These are phyloP conservation scores for Hyppa rectilinea DNA, from an alignment of 2,888 invertebrate species.

Conservation along the genomic window DNA sequence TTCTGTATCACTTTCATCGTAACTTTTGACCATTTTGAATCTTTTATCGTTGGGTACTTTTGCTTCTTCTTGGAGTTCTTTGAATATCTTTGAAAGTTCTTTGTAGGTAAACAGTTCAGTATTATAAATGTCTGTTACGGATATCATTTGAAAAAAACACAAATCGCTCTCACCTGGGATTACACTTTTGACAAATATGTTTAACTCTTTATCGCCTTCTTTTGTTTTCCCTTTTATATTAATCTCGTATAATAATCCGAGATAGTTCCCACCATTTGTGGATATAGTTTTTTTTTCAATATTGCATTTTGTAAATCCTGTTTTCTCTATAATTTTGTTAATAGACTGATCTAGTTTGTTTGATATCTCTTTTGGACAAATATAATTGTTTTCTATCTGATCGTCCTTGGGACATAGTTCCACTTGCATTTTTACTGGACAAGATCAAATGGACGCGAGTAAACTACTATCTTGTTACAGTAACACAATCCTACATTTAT, in stretches of 20 bases:
- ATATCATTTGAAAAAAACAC: constrained; percentile 60
- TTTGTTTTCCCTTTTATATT: constrained; percentile 73
- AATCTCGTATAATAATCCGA: constrained; percentile 73
- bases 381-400: constrained; percentile 6
- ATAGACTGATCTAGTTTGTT: constrained; percentile 60
- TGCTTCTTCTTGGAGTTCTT: constrained; percentile 73
- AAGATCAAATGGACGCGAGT: background rate
- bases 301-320: constrained; percentile 39
- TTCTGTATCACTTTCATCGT: constrained; percentile 69
- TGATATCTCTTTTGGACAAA: constrained; percentile 27
- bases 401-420: constrained; percentile 26
- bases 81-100: constrained; percentile 71
- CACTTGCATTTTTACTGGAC: constrained; percentile 35
- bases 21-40: constrained; percentile 72
- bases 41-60: constrained; percentile 71
- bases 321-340: constrained; percentile 51
- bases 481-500: constrained; percentile 23
- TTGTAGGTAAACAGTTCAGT: constrained; percentile 74
- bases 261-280: constrained; percentile 76
- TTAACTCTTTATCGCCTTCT: constrained; percentile 70
- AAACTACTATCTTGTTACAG: constrained; percentile 16
- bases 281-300: constrained; percentile 54
- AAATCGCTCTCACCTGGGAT: constrained; percentile 55
- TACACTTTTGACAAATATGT: constrained; percentile 76
- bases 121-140: constrained; percentile 65